Conservation (phyloP, 1,140 invertebrate species). For the Tribolium madens region DNA sequence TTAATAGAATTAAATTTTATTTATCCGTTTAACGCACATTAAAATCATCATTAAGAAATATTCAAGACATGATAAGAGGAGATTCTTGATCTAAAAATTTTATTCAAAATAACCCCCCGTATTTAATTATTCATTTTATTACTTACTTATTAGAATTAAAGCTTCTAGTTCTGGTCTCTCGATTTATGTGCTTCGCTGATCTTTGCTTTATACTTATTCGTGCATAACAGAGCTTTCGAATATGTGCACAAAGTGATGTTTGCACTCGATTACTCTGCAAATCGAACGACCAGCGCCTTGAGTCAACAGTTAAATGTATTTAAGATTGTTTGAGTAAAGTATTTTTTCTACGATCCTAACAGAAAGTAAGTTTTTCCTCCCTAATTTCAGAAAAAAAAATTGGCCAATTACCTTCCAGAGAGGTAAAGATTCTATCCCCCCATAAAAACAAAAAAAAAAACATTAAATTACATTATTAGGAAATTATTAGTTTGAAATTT, state of each 20-base stretch:
- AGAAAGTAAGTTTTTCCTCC: too few species aligned
- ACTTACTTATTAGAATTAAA: neutral
- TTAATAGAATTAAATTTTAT: slow-evolving; percentile 27
- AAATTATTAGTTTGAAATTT: too few species aligned
- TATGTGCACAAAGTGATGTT: neutral
- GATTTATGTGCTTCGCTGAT: neutral
- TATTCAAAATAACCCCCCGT: too few species aligned
- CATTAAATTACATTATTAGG: too few species aligned
- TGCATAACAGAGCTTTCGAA: neutral
- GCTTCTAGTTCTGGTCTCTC: neutral
- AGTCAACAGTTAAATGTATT: neutral
- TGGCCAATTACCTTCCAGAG: too few species aligned
- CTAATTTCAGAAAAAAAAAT: too few species aligned
- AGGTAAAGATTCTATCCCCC: too few species aligned
- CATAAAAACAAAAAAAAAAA: too few species aligned
- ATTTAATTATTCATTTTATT: too few species aligned
- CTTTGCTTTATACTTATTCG: neutral
- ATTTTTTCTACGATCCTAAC: neutral
- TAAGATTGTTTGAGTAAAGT: neutral
- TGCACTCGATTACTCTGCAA: neutral
- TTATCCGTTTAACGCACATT: slow-evolving; percentile 7
- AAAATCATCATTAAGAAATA: too few species aligned
- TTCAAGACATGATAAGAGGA: too few species aligned
- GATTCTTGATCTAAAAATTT: too few species aligned
- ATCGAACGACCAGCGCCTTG: neutral